Conservation (phyloP, 1,140 invertebrate species). For the Hypsibius dujardini region DNA sequence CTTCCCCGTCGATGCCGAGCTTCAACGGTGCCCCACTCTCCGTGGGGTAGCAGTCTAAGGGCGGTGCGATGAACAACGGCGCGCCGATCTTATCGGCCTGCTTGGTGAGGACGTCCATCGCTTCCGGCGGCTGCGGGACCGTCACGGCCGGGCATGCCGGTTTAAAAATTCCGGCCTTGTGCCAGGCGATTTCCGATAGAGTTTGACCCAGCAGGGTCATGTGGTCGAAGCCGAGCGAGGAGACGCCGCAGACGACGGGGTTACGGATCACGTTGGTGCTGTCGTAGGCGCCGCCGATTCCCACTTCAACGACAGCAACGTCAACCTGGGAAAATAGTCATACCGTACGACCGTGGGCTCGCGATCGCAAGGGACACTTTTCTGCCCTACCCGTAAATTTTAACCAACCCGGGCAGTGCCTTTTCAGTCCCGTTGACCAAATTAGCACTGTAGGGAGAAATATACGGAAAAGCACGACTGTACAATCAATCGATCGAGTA, state of each 20-base stretch:
- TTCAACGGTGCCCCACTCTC: conserved; percentile 28
- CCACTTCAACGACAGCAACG: conserved; percentile 85
- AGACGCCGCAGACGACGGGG: conserved; percentile 67
- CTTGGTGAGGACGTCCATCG: conserved; percentile 48
- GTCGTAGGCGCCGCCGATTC: conserved; percentile 86
- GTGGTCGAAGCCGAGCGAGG: conserved; percentile 81
- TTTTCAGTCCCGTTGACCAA: no score
- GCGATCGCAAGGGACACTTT: no score
- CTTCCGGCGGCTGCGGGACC: conserved; percentile 40
- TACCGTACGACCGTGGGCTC: no score
- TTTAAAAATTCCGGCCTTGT: conserved; percentile 94
- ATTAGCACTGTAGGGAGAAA: no score
- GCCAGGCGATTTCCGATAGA: conserved; percentile 67
- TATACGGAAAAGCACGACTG: no score
- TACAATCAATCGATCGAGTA: no score
- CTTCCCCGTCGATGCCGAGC: conserved; percentile 37
- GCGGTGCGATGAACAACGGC: neutral
- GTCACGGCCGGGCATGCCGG: conserved; percentile 50
- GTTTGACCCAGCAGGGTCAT: conserved; percentile 61
- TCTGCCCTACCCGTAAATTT: no score
- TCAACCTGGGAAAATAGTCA: no score
- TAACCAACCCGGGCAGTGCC: no score
- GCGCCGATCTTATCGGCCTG: conserved; percentile 46
- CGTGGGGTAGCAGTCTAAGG: conserved; percentile 27
- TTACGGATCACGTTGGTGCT: conserved; percentile 74